Evolutionary conservation across 2,797 vertebrate genomes (phyloP), one percentile per base, ranked within the genome.

Genomic region (Loriculus beryllinus): DNA sequence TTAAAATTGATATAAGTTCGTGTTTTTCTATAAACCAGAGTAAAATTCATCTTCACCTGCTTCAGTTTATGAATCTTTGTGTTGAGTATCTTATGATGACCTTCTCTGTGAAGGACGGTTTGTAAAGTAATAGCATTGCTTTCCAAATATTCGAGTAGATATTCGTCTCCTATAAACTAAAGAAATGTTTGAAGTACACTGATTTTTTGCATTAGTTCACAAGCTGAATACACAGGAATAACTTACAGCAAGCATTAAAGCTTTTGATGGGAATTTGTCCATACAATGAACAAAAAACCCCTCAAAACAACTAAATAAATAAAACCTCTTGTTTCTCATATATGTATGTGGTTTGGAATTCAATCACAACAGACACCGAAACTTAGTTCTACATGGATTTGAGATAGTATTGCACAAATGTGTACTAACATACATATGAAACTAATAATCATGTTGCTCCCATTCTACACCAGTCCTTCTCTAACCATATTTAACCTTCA

Each of bases 11-110:
- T 75, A 19, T 17, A 95, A 39, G 29, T 71, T 75, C 57, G 71
- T 1, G 1, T 42, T 81, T 68, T 88, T 90, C 65, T 75, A 52
- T 68, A 90, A 90, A 83, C 26, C 13, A 88, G 37, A 45, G 52
- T 9, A 65, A 91, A 94, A 95, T 88, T 86, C 28, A 52, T 83
- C 88, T 87, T 91, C 67, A 67, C 70, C 59, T 91, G 28, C 78
- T 86, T 70, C 71, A 76, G 19, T 63, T 92, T 80, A 84, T 90
- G 47, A 65, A 79, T 48, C n/a, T 88, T 45, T 29, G 25, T 79
- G 43, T 76, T 83, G 65, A 86, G 20, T 26, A 75, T 65, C 70
- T 85, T 86, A 70, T 23, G 71, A 85, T 64, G 85, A 84, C 51
- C 23, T 62, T 79, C 45, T 28, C 35, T 48, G 20, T 67, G 81